phyloP scores from a whole-genome alignment of 2,113 vertebrate genomes.

The Hepsetus odoe region DNA sequence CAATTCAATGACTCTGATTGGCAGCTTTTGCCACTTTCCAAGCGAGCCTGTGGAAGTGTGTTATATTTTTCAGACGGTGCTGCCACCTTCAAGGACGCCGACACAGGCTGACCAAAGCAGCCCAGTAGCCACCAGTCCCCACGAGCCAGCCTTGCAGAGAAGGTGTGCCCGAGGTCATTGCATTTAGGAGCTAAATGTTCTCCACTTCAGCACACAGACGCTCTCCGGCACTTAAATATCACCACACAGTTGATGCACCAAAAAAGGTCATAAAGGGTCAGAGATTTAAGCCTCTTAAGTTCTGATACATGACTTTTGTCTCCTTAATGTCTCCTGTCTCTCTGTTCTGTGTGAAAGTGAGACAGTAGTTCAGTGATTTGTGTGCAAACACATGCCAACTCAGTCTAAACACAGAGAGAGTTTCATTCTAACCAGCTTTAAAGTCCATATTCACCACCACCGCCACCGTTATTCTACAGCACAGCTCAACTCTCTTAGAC shows the following conservation, averaged over 20 bases:
- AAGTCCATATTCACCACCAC: too few species aligned
- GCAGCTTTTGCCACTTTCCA: neutral
- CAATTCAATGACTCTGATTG: neutral
- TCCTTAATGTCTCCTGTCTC: too few species aligned
- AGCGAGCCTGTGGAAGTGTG: neutral
- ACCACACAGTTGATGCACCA: neutral
- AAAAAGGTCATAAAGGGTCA: neutral
- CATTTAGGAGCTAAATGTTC: slow-evolving; percentile 8
- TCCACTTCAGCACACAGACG: neutral
- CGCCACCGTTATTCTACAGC: too few species aligned
- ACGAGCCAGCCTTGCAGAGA: neutral
- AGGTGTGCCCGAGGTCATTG: slow-evolving; percentile 29
- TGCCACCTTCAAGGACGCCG: slow-evolving; percentile 41
- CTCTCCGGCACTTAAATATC: slow-evolving; percentile 10
- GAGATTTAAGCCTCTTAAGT: neutral
- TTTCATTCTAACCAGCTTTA: too few species aligned
- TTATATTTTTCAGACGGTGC: slow-evolving; percentile 21
- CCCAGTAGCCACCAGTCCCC: slow-evolving; percentile 21
- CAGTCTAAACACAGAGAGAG: too few species aligned
- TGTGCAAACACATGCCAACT: too few species aligned
- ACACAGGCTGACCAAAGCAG: slow-evolving; percentile 48
- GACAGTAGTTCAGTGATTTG: too few species aligned
- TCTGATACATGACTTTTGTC: neutral
- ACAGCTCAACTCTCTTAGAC: too few species aligned
- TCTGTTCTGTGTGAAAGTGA: too few species aligned